phyloP scores from a whole-genome alignment of 2,888 invertebrate genomes.

The Lydus trimaculatus region DNA sequence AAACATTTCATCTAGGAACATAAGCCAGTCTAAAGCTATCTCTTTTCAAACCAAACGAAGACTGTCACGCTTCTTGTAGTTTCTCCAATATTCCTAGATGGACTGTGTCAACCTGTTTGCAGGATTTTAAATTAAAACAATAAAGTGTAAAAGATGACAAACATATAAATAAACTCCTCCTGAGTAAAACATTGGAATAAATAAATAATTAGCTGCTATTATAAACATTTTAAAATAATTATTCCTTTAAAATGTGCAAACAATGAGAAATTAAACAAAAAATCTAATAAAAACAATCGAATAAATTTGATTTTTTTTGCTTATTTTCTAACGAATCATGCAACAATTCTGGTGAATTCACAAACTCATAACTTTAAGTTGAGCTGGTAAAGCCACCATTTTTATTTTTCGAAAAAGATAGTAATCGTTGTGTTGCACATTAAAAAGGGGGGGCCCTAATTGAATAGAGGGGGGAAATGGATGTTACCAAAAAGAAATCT shows the following conservation, averaged over 20 bases:
- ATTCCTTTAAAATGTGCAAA: slow-evolving; percentile 47
- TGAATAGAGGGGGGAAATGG: slow-evolving; percentile 47
- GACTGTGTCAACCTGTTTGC: background rate
- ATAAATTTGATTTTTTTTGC: slow-evolving; percentile 2
- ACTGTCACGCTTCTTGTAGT: no score
- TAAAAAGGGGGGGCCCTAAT: slow-evolving; percentile 49
- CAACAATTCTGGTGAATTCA: no score
- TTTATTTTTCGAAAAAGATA: slow-evolving; percentile 12
- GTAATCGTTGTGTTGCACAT: slow-evolving; percentile 43
- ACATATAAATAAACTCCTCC: slow-evolving; percentile 6
- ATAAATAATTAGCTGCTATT: slow-evolving; percentile 30
- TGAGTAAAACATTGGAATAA: slow-evolving; percentile 23
- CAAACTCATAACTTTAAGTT: no score
- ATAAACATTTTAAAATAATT: slow-evolving; percentile 27
- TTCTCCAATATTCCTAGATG: no score
- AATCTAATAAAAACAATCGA: background rate
- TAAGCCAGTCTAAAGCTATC: no score
- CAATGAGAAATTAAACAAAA: slow-evolving; percentile 30
- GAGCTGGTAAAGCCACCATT: no score
- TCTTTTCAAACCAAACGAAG: no score
- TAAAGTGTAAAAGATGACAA: background rate
- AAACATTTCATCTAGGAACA: no score
- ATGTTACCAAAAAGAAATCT: slow-evolving; percentile 7
- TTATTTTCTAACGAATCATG: background rate
- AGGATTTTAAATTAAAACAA: background rate